A percentile compares a stretch with the other conserved stretches of the same genome.
Evolutionary conservation across 2,797 vertebrate genomes (phyloP).

Genomic region (Xenops minutus): DNA sequence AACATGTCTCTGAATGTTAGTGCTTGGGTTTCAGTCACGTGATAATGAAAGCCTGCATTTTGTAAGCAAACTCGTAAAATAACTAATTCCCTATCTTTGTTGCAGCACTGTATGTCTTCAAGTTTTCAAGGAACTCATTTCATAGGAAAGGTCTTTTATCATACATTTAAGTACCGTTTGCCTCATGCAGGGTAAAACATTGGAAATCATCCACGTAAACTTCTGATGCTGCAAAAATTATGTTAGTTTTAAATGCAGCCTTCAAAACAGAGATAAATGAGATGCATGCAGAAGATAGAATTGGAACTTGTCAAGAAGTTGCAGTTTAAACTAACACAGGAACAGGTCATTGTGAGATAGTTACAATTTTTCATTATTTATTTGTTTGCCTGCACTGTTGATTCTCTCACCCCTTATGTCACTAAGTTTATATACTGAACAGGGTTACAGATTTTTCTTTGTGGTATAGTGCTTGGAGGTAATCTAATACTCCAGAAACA

Average conservation of each 20-base stretch:
- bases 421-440: neutral
- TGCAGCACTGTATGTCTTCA: neutral
- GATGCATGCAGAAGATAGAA: neutral
- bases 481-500: neutral
- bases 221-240: neutral
- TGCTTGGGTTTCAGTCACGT: neutral
- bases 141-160: neutral
- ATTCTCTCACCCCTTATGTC: neutral
- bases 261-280: neutral
- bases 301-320: neutral
- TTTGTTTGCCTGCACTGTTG: neutral
- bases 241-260: neutral
- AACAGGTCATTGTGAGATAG: neutral
- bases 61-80: neutral
- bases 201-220: neutral
- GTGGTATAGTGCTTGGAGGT: neutral
- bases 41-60: neutral
- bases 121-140: neutral
- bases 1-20: neutral
- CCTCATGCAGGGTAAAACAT: neutral
- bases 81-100: neutral
- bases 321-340: neutral
- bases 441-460: neutral
- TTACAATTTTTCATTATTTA: neutral
- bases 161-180: neutral